Conservation (phyloP, 2,888 invertebrate species). For the Cheilosia grossa region DNA sequence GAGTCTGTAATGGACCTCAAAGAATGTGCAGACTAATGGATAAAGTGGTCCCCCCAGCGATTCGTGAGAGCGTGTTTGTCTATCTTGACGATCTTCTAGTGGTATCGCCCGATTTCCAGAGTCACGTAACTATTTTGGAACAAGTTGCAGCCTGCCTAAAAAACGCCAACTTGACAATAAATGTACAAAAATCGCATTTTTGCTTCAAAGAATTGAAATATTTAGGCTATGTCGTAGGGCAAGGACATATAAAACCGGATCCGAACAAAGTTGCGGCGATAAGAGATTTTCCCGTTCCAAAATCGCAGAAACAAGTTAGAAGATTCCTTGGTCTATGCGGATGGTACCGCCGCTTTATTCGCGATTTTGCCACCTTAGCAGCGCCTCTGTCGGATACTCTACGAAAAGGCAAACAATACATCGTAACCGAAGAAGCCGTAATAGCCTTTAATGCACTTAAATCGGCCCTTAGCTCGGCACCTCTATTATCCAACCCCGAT, state of each 20-base stretch:
- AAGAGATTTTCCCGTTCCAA: conserved; percentile 67
- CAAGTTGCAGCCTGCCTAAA: conserved; percentile 42
- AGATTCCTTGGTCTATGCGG: conserved; percentile 74
- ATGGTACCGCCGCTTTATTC: conserved; percentile 73
- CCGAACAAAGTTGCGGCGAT: conserved; percentile 37
- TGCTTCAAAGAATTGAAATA: conserved; percentile 58
- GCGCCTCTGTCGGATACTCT: conserved; percentile 42
- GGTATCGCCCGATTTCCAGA: conserved; percentile 53
- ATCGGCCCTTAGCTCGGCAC: conserved; percentile 32
- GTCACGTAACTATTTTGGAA: conserved; percentile 52
- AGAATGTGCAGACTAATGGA: conserved; percentile 60
- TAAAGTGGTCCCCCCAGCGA: conserved; percentile 39
- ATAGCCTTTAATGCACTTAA: conserved; percentile 36
- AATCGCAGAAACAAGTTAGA: conserved; percentile 62
- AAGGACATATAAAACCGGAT: conserved; percentile 51
- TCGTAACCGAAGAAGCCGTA: conserved; percentile 1
- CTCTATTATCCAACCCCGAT: conserved; percentile 40
- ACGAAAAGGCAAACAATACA: conserved; percentile 19
- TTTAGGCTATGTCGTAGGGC: conserved; percentile 59
- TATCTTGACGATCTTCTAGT: conserved; percentile 66
- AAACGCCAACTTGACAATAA: conserved; percentile 65
- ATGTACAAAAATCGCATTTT: conserved; percentile 63
- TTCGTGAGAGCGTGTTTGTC: conserved; percentile 55
- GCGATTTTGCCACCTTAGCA: conserved; percentile 54
- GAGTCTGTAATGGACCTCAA: conserved; percentile 64